A percentile compares a stretch with the other conserved stretches of the same genome.
phyloP scores from a whole-genome alignment of 2,113 vertebrate genomes.

The Hemicordylus capensis region DNA sequence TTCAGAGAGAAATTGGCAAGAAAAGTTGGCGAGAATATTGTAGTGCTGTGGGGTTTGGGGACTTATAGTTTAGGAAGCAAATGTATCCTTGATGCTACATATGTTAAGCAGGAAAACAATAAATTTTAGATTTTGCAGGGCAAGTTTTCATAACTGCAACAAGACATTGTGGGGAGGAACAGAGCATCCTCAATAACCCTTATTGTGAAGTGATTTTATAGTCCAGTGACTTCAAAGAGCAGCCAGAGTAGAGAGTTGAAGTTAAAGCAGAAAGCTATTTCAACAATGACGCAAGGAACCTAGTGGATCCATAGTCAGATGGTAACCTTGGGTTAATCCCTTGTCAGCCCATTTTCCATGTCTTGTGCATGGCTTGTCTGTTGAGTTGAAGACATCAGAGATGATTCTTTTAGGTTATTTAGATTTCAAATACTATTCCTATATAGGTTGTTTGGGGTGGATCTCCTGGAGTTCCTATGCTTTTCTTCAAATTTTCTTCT shows the following conservation, averaged over 20 bases:
- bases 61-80: not conserved
- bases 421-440: not conserved
- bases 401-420: not conserved
- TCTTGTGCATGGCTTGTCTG: not conserved
- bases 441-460: not conserved
- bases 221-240: conserved; percentile 57
- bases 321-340: not conserved
- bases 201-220: not conserved
- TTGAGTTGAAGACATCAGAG: not conserved
- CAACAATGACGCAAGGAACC: not conserved
- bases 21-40: not conserved
- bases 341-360: not conserved
- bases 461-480: not conserved
- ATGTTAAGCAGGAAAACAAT: not conserved
- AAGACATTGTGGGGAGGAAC: not conserved
- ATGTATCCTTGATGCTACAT: not conserved
- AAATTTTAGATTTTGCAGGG: not conserved
- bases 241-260: conserved; percentile 38
- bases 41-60: not conserved
- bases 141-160: not conserved
- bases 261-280: not conserved
- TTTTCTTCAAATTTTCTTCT: not conserved
- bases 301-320: not conserved
- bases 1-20: not conserved
- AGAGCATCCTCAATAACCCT: not conserved